Percentiles rank a stretch among this genome's conserved stretches.
Evolutionary conservation across 2,888 invertebrate genomes (phyloP).

Genomic region (Nymphalis urticae): DNA sequence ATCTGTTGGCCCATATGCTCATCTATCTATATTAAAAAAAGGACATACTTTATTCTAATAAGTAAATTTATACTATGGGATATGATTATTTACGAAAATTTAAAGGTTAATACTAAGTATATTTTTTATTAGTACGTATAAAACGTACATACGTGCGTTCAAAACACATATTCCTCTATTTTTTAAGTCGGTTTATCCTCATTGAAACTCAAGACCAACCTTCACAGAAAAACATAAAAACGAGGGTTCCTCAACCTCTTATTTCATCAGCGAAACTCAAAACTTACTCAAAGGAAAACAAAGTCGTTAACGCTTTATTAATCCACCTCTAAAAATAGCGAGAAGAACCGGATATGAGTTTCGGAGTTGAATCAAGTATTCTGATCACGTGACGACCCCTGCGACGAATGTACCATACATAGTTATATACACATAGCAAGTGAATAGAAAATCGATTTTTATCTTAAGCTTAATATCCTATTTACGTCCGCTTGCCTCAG

Average conservation of each 20-base stretch:
- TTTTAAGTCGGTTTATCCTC: too few relatives aligned
- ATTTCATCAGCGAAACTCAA: conserved; percentile 8
- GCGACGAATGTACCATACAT: conserved; percentile 26
- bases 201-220: background rate
- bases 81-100: too few relatives aligned
- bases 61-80: too few relatives aligned
- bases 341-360: conserved; percentile 61
- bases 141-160: too few relatives aligned
- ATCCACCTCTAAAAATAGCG: conserved; percentile 48
- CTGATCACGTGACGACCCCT: conserved; percentile 54
- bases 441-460: conserved; percentile 18
- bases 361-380: conserved; percentile 53
- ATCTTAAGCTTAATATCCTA: conserved; percentile 11
- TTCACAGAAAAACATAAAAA: background rate
- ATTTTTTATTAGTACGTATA: too few relatives aligned
- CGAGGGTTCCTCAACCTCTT: background rate
- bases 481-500: background rate
- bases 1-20: too few relatives aligned
- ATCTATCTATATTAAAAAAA: too few relatives aligned
- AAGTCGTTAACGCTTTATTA: conserved; percentile 27
- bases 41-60: too few relatives aligned
- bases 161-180: too few relatives aligned
- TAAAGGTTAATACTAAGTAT: too few relatives aligned
- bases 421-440: conserved; percentile 6
- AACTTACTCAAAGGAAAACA: conserved; percentile 24